These are phyloP conservation scores for Himalopsyche japonica DNA, from an alignment of 2,888 invertebrate species.

Conservation along the genomic window DNA sequence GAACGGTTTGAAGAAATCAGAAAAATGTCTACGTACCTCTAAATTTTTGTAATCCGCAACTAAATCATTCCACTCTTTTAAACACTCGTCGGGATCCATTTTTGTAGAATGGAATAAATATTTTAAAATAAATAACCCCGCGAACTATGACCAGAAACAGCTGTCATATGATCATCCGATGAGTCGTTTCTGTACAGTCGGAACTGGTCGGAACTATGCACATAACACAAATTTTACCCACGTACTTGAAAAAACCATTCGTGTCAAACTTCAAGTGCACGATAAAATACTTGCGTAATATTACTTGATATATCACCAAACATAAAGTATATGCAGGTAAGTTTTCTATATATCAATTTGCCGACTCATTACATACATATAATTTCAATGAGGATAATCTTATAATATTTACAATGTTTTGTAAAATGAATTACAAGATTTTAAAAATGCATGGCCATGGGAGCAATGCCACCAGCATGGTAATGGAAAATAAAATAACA, in stretches of 20 bases:
- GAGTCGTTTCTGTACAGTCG: neutral
- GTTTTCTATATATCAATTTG: neutral
- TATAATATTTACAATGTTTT: too few species aligned
- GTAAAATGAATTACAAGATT: too few species aligned
- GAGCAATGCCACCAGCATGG: neutral
- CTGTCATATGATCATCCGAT: neutral
- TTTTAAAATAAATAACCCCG: neutral
- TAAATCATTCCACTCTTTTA: slow-evolving; percentile 81
- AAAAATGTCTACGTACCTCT: slow-evolving; percentile 63
- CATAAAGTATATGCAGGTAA: neutral
- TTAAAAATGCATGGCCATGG: neutral
- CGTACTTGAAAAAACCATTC: neutral
- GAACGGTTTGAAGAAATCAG: slow-evolving; percentile 20
- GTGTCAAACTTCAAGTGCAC: neutral
- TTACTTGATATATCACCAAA: neutral
- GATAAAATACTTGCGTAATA: neutral
- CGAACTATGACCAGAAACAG: neutral
- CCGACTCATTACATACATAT: neutral
- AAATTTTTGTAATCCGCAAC: slow-evolving; percentile 76
- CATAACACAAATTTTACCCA: neutral
- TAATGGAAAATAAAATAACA: neutral
- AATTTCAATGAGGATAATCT: too few species aligned
- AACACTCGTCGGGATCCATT: slow-evolving; percentile 66
- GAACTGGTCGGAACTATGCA: neutral
- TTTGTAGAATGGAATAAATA: slow-evolving; percentile 2